phyloP scores from a whole-genome alignment of 92 coral and sea anemone genomes.

The Porites divaricata region DNA sequence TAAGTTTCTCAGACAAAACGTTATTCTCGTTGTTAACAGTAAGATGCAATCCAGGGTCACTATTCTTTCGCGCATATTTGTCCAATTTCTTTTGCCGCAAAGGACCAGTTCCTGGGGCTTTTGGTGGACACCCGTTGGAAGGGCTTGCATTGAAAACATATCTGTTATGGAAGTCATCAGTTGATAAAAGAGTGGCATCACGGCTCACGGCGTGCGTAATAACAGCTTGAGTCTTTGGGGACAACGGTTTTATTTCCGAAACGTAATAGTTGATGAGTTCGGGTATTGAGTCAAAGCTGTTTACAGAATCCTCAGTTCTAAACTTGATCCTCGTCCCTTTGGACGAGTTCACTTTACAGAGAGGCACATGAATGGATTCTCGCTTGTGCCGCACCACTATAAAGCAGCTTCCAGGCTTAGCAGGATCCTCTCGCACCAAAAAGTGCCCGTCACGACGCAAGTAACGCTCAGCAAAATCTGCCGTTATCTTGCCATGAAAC shows the following conservation, averaged over 20 bases:
- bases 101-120: conserved; percentile 46
- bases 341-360: conserved; percentile 78
- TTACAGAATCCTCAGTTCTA: conserved; percentile 77
- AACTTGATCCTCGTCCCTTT: conserved; percentile 90
- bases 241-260: conserved; percentile 73
- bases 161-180: conserved; percentile 68
- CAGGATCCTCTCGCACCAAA: conserved; percentile 97
- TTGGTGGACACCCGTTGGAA: conserved; percentile 26
- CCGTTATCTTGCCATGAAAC: conserved; percentile 97
- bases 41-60: conserved; percentile 39
- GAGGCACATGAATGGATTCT: conserved; percentile 76
- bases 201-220: conserved; percentile 87
- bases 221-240: conserved; percentile 69
- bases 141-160: conserved; percentile 36
- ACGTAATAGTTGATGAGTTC: conserved; percentile 81
- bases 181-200: conserved; percentile 79
- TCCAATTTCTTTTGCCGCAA: conserved; percentile 24
- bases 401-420: conserved; percentile 92
- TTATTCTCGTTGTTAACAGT: background rate
- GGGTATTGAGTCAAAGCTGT: conserved; percentile 79
- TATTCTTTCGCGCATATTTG: conserved; percentile 31
- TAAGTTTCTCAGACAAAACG: background rate
- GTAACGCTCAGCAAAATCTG: conserved; percentile 92
- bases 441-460: conserved; percentile 89
- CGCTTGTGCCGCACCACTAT: conserved; percentile 80